Evolutionary conservation across 2,888 invertebrate species (phyloP).

Genomic region (Petrolisthes manimaculis): DNA sequence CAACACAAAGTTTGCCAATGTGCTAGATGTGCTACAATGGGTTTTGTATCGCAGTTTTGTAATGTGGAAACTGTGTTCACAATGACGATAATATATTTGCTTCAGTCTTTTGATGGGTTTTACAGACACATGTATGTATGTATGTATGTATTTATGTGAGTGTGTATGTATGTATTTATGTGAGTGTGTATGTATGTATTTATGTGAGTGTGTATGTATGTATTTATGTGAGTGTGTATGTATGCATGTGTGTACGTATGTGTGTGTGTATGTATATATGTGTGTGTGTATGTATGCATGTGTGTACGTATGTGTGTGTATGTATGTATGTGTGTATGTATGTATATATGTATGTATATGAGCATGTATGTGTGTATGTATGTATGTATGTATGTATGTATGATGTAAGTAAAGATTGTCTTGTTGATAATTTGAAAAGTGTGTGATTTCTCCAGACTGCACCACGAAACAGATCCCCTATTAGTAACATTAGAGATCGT

Average conservation of each 20-base stretch:
- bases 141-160: background rate
- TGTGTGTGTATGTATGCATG: background rate
- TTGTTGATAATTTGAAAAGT: too few relatives aligned
- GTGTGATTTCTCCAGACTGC: too few relatives aligned
- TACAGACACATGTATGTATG: background rate
- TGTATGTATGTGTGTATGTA: background rate
- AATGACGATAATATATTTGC: too few relatives aligned
- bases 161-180: background rate
- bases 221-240: background rate
- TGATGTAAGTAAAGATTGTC: too few relatives aligned
- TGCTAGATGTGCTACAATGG: too few relatives aligned
- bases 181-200: background rate
- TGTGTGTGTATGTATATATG: background rate
- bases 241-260: background rate
- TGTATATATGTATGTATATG: background rate
- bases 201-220: background rate
- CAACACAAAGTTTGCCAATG: too few relatives aligned
- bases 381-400: background rate
- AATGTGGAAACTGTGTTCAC: too few relatives aligned
- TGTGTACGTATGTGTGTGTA: background rate
- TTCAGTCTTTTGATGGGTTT: background rate
- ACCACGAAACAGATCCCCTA: too few relatives aligned
- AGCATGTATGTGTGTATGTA: background rate
- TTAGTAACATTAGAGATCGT: too few relatives aligned
- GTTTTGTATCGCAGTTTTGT: too few relatives aligned